A percentile compares a stretch with the other conserved stretches of the same genome.
Evolutionary conservation across 2,113 vertebrate genomes (phyloP).

Genomic region (Neoarius graeffei): DNA sequence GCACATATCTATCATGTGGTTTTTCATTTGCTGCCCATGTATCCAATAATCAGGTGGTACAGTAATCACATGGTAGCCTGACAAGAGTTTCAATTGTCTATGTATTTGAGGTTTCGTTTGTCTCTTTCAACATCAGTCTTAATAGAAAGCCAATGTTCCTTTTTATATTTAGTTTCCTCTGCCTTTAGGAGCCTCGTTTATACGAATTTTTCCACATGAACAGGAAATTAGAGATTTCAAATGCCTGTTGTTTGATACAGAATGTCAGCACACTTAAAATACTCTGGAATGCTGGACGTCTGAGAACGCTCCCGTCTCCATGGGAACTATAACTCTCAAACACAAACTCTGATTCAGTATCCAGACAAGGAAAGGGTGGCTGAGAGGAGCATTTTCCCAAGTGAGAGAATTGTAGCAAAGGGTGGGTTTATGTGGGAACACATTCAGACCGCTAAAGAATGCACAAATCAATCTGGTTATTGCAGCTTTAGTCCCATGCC

Average conservation of each 20-base stretch:
- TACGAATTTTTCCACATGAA: background rate
- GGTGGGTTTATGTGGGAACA: conserved; percentile 67
- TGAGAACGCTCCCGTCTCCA: conserved; percentile 63
- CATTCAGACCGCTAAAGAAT: conserved; percentile 60
- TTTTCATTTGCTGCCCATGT: conserved; percentile 29
- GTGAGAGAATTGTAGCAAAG: conserved; percentile 57
- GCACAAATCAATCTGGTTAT: conserved; percentile 18
- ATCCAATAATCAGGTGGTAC: conserved; percentile 50
- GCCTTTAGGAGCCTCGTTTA: background rate
- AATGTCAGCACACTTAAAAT: conserved; percentile 60
- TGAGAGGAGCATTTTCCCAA: conserved; percentile 69
- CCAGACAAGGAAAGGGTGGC: conserved; percentile 59
- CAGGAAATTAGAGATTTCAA: conserved; percentile 26
- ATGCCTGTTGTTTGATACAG: conserved; percentile 33
- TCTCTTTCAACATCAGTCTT: conserved; percentile 17
- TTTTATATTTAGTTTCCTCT: background rate
- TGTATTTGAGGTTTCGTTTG: conserved; percentile 20
- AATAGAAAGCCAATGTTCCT: background rate
- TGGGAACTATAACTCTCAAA: conserved; percentile 66
- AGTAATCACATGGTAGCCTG: conserved; percentile 52
- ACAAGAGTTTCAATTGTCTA: background rate
- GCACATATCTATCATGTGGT: conserved; percentile 5
- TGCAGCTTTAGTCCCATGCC: background rate
- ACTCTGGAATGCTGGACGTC: conserved; percentile 62
- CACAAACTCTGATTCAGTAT: conserved; percentile 61